phyloP scores from a whole-genome alignment of 1,140 invertebrate genomes.

The Plutomurus gul region DNA sequence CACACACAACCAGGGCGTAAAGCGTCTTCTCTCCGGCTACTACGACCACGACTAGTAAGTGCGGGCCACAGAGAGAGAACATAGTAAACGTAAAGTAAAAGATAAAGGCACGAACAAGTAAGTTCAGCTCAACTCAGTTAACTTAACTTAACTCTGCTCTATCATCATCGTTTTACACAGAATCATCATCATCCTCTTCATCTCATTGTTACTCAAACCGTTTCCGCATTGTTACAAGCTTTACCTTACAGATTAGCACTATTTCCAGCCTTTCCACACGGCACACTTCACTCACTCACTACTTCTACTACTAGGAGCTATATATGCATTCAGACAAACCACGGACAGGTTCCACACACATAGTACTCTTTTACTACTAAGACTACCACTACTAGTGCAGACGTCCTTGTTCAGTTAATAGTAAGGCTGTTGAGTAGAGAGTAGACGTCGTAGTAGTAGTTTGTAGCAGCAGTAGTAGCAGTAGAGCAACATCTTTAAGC shows the following conservation, averaged over 20 bases:
- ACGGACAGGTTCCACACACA: no score
- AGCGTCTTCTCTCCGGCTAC: no score
- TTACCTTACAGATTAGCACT: conserved; percentile 41
- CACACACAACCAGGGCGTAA: neutral
- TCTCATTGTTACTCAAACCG: conserved; percentile 18
- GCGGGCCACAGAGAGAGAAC: no score
- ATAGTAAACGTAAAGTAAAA: neutral
- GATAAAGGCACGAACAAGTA: neutral
- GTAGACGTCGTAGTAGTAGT: no score
- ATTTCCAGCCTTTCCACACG: conserved; percentile 9
- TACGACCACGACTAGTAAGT: no score
- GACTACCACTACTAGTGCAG: neutral
- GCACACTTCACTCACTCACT: conserved; percentile 20
- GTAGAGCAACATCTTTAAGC: conserved; percentile 37
- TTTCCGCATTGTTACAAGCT: conserved; percentile 29
- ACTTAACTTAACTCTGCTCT: conserved; percentile 20
- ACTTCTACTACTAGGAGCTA: neutral
- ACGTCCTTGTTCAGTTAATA: neutral
- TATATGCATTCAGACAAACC: no score
- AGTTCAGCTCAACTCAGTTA: neutral
- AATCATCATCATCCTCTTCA: conserved; percentile 24
- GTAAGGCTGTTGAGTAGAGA: neutral
- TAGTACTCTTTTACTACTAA: neutral
- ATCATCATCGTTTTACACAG: conserved; percentile 11
- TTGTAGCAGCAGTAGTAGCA: neutral